Base-by-base conservation (phyloP, 1,140 invertebrate genomes). In the Apis florea region DNA sequence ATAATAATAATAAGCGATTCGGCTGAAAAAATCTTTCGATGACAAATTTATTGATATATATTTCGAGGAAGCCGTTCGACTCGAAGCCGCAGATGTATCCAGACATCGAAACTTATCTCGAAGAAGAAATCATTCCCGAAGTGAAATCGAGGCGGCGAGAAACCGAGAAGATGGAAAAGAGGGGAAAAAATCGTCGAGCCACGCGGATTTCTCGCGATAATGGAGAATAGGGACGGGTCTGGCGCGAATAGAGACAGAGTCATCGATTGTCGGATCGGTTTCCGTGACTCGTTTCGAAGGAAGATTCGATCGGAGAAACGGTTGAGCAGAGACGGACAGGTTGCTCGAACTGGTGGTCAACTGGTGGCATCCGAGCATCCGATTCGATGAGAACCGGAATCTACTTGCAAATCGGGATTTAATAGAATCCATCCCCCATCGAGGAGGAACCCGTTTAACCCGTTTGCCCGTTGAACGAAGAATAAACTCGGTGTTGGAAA, bases 181-280 rank as follows among this genome's bases (percentile, higher is more conserved):
- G 9, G 10, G 51, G 53, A 31, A 40, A 70, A 40, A 19, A 5
- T 4, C 1, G 15, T 9, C 59, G 71, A 71, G 75, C 66, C 40
- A 80, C 79, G 58, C 78, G 79, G 71, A 68, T 68, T 47, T 13
- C 31, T 12, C 79, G 73, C 79, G 79, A 69, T 82, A 82, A 82
- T 82, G 73, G 79, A 82, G 77, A 82, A 63, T 51, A 82, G 21
- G 54, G 66, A 63, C 66, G 79, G 26, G 79, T 82, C 79, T 67
- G 56, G 79, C 63, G 63, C 79, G 77, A 70, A 26, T 24, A 15
- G 54, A 56, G 19, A 56, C 0, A 56, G 54, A 21, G 21, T 21
- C 9, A 58, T 53, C 54, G 19, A 9, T 40, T 0, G 31, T 17
- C 31, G 69, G 73, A 82, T 82, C 69, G 73, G 54, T 69, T 77